Base-by-base conservation (phyloP, 64 coral and sea anemone genomes). In the Pocillopora verrucosa region DNA sequence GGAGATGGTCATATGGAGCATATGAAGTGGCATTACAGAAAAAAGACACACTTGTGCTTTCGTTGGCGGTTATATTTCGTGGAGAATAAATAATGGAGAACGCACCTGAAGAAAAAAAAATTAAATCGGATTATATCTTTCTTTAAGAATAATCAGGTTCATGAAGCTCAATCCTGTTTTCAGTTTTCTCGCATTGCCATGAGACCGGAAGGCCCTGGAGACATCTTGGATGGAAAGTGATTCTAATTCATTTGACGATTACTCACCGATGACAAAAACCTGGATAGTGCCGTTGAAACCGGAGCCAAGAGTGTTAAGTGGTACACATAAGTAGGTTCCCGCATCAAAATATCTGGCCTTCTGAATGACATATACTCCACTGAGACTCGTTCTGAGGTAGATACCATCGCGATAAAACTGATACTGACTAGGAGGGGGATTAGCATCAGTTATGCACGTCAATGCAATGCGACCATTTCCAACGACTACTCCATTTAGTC, bases 351-450 rank as follows among this genome's bases (percentile, higher is more conserved):
- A 16, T 56, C 30, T 91, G 13, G 91, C 95, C 62, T 79, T 86
- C 11, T 36, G 20, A 30, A 96, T 96, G 6, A 58, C 24, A 34
- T 87, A 61, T 6, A 78, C 41, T 30, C 95, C 95, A 41, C 56
- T 63, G 1, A 63, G n/a, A 68, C 51, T 90, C 7, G 45, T 90
- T 38, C 58, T 60, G 11, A 96, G 11, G 51, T 87, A 73, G 17
- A 20, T 45, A 13, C 88, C 88, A 36, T 91, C 63, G 61, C 62
- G 88, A 76, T 91, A 96, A 75, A 93, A 96, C 30, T 62, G 85
- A 35, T 96, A 90, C 51, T 88, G 92, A 56, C 87, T 80, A 15
- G 64, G 88, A 19, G 84, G 91, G 9, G 95, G 95, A 26, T 96
- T 90, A 0, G 95, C 95, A 34, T 93, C 82, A 9, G 95, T 76